These are phyloP conservation scores for Melangyna quadrimaculata DNA, from an alignment of 2,888 invertebrate genomes.

Conservation along the genomic window DNA sequence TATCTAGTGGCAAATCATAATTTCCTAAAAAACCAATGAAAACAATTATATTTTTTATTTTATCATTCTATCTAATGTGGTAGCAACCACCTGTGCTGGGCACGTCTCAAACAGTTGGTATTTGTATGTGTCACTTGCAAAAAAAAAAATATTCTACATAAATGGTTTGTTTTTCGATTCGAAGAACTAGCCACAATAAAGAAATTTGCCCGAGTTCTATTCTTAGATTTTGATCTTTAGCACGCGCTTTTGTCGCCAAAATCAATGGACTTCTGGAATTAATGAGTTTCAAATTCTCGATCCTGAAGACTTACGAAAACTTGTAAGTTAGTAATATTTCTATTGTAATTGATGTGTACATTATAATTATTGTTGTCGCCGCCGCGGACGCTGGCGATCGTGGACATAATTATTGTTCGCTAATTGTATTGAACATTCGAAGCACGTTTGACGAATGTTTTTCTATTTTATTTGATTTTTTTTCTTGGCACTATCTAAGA, in stretches of 20 bases:
- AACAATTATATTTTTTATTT: conserved; percentile 43
- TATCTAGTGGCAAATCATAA: conserved; percentile 69
- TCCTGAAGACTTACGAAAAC: neutral
- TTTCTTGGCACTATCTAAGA: neutral
- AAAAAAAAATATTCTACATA: conserved; percentile 46
- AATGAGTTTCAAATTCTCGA: conserved; percentile 3
- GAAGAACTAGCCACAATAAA: neutral
- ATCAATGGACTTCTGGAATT: neutral
- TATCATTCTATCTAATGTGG: neutral
- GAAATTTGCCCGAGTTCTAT: conserved; percentile 2
- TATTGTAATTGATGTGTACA: conserved; percentile 42
- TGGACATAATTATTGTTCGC: neutral
- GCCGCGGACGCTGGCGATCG: neutral
- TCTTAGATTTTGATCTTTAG: conserved; percentile 12
- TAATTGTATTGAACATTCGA: neutral
- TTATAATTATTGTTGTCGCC: neutral
- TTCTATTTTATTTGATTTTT: neutral
- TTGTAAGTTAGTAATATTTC: conserved; percentile 22
- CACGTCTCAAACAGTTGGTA: conserved; percentile 32
- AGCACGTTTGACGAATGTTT: neutral
- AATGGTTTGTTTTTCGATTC: conserved; percentile 6
- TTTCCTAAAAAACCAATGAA: conserved; percentile 66
- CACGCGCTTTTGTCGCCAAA: conserved; percentile 10
- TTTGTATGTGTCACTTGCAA: conserved; percentile 21
- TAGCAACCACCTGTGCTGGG: conserved; percentile 25